Evolutionary conservation across 2,113 vertebrate genomes (phyloP).

Genomic region (Hemibagrus wyckioides): DNA sequence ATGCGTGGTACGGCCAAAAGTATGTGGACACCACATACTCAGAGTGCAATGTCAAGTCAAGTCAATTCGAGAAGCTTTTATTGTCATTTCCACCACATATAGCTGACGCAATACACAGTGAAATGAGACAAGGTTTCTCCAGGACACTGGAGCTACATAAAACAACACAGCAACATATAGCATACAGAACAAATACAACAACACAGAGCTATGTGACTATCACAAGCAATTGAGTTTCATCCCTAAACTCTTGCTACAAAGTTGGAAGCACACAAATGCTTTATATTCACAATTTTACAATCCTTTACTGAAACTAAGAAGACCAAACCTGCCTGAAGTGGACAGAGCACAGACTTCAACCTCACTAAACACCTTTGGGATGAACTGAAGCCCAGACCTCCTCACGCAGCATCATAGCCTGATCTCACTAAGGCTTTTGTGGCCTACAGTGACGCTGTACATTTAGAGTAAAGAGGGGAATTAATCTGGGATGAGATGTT

Average conservation of each 20-base stretch:
- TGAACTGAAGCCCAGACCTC: neutral
- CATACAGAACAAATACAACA: too few relatives aligned
- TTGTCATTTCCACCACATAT: too few relatives aligned
- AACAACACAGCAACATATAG: too few relatives aligned
- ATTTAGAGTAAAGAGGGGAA: neutral
- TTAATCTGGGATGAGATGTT: neutral
- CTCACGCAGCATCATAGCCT: neutral
- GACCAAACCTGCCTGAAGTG: neutral
- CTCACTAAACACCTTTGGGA: neutral
- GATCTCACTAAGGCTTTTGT: neutral
- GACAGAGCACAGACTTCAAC: neutral
- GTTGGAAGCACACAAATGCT: neutral
- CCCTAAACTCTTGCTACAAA: neutral
- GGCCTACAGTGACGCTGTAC: neutral
- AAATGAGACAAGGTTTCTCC: too few relatives aligned
- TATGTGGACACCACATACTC: neutral
- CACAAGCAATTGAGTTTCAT: neutral
- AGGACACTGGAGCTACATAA: too few relatives aligned
- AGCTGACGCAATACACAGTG: too few relatives aligned
- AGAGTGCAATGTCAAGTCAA: too few relatives aligned
- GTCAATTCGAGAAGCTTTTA: too few relatives aligned
- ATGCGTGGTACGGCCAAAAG: neutral
- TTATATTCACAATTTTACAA: neutral
- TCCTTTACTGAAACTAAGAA: neutral
- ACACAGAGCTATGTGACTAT: neutral